These are phyloP conservation scores for Rhodophaea formosa DNA, from an alignment of 2,888 invertebrate species.

Conservation along the genomic window DNA sequence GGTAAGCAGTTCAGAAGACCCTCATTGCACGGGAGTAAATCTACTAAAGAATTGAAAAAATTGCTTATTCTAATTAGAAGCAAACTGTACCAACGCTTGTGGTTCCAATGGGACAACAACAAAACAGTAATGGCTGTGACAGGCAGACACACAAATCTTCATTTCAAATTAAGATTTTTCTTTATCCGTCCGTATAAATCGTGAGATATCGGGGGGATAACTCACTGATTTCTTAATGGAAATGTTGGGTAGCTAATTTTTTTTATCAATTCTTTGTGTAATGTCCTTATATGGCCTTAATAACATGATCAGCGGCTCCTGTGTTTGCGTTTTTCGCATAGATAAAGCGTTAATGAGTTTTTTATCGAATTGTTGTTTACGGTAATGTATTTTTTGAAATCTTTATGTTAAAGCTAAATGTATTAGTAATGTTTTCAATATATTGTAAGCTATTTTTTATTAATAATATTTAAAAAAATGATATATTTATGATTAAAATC, in stretches of 20 bases:
- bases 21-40: no score
- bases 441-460: no score
- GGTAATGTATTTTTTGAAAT: background rate
- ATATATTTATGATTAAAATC: no score
- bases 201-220: constrained; percentile 24
- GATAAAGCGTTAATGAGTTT: background rate
- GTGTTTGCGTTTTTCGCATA: constrained; percentile 8
- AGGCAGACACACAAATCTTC: constrained; percentile 26
- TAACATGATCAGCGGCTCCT: constrained; percentile 11
- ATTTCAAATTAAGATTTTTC: constrained; percentile 32
- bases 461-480: no score
- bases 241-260: constrained; percentile 29
- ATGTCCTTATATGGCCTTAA: constrained; percentile 14
- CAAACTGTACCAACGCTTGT: background rate
- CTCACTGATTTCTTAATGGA: constrained; percentile 31
- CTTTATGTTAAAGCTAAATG: no score
- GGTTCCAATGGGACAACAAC: background rate
- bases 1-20: no score
- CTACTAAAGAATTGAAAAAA: no score
- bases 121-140: constrained; percentile 16
- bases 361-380: background rate
- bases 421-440: no score
- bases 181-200: constrained; percentile 28
- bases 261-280: constrained; percentile 11
- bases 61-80: background rate